phyloP scores from a whole-genome alignment of 2,888 invertebrate species.

The Drosophila mimetica region DNA sequence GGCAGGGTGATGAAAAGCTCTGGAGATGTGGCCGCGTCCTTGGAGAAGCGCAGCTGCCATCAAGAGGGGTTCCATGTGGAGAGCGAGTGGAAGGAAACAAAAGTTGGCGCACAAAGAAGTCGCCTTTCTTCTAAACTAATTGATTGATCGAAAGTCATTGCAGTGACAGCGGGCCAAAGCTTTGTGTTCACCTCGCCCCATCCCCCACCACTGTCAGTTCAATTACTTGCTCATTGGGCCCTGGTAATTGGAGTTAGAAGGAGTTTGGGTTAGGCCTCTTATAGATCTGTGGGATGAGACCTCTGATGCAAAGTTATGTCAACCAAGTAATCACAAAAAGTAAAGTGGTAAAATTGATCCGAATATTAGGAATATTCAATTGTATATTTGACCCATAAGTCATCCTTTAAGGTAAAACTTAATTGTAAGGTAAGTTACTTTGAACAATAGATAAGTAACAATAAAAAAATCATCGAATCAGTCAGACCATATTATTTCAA shows the following conservation, averaged over 20 bases:
- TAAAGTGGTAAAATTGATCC: too few species aligned
- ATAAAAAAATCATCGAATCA: too few species aligned
- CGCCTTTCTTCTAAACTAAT: constrained; percentile 16
- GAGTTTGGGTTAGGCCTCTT: not conserved
- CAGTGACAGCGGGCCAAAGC: constrained; percentile 18
- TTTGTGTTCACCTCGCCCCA: constrained; percentile 9
- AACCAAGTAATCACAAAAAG: too few species aligned
- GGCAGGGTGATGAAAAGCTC: constrained; percentile 61
- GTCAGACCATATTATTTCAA: too few species aligned
- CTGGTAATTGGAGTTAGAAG: not conserved
- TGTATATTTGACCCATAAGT: too few species aligned
- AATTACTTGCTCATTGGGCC: constrained; percentile 12
- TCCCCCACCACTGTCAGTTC: constrained; percentile 1
- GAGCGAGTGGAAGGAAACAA: constrained; percentile 30
- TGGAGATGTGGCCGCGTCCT: constrained; percentile 38
- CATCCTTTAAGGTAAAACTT: too few species aligned
- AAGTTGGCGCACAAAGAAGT: constrained; percentile 32
- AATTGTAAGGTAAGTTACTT: too few species aligned
- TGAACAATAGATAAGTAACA: too few species aligned
- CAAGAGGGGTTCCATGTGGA: constrained; percentile 28
- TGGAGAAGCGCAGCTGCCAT: constrained; percentile 43
- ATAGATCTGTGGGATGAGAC: not conserved
- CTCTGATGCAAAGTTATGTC: not conserved
- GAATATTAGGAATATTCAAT: too few species aligned
- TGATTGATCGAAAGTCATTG: constrained; percentile 27